Evolutionary conservation across 2,797 vertebrate genomes (phyloP), one percentile per base, ranked within the genome.

Genomic region (Micromesistius poutassou): DNA sequence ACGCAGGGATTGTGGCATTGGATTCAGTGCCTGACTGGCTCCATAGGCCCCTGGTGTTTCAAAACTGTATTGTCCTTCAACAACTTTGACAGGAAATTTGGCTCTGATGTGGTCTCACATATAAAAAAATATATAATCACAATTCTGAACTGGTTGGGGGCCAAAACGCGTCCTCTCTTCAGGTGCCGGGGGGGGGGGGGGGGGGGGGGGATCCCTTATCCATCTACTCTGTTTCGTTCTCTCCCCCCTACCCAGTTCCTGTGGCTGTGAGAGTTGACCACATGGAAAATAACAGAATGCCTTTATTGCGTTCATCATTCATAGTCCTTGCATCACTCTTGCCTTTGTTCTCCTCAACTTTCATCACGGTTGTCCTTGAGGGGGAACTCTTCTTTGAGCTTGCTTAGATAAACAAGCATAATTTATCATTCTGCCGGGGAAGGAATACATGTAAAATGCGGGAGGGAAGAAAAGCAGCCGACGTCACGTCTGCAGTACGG

Each of bases 1-100:
- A 89, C 82, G 82, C 74, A 55, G 72, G 40, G 62, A 77, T 33
- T 33, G 30, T 71, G 70, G 30, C 30, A 33, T 75, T 50, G 22
- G 79, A 75, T 40, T 84, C 72, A 77, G 7, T 35, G 25, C 42
- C 72, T 42, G 35, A 80, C 73, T 40, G 71, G n/a, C n/a, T n/a
- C 30, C 30, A 72, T 4, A 13, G 50, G 77, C 55, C 72, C 36
- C 75, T 30, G 33, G 25, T 68, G 62, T 68, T 68, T 68, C n/a
- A 68, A 28, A 68, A 68, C 62, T 68, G 10, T 68, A 68, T 68
- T 68, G 62, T n/a, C 22, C 22, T n/a, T 62, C 19, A 1, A 62
- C n/a, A 62, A 62, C 14, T 25, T 8, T 62, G 55, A 62, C 55
- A 62, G 55, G 22, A 62, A 62, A 62, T 22, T 55, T n/a, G 19